A percentile compares a stretch with the other conserved stretches of the same genome.
Evolutionary conservation across 2,113 vertebrate genomes (phyloP).

Genomic region (Xenotilapia leptura): DNA sequence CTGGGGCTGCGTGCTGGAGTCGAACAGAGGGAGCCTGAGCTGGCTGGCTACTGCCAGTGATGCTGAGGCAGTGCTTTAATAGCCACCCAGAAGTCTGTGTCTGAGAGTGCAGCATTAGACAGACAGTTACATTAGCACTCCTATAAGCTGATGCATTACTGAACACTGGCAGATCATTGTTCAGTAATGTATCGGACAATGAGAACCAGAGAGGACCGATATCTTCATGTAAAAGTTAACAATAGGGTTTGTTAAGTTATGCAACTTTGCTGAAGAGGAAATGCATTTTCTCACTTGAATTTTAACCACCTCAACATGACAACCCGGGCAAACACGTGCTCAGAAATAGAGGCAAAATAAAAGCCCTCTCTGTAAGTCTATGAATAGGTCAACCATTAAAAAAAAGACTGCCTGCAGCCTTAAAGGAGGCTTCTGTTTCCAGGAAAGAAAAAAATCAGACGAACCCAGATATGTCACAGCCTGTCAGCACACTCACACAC

Average conservation of each 20-base stretch:
- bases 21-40: slow-evolving; percentile 22
- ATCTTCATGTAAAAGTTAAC: neutral
- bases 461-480: slow-evolving; percentile 35
- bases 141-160: neutral
- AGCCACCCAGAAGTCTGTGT: slow-evolving; percentile 8
- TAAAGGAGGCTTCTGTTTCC: slow-evolving; percentile 11
- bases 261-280: neutral
- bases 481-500: neutral
- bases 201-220: neutral
- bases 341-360: neutral
- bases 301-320: neutral
- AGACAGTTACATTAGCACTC: neutral
- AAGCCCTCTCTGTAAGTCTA: neutral
- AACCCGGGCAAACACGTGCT: neutral
- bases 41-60: slow-evolving; percentile 4
- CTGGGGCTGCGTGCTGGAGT: slow-evolving; percentile 38
- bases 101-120: slow-evolving; percentile 7
- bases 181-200: neutral
- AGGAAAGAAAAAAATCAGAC: neutral
- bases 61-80: slow-evolving; percentile 36
- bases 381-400: neutral
- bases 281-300: neutral
- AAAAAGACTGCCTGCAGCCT: neutral
- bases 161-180: neutral
- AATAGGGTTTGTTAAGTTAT: neutral